Evolutionary conservation across 2,797 vertebrate genomes (phyloP).

Genomic region (Tragopan temminckii): DNA sequence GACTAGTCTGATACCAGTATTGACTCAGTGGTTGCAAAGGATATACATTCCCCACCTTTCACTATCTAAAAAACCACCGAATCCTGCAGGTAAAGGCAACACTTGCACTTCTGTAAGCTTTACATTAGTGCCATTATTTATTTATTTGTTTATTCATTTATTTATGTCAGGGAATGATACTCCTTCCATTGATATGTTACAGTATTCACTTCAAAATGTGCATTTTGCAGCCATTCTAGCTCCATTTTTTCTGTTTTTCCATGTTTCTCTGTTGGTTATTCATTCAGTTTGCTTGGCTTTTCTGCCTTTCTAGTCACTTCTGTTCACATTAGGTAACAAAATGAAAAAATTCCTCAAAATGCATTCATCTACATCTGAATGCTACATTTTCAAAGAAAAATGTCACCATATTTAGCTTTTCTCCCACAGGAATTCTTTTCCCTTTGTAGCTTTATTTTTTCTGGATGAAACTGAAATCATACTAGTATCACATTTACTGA

Average conservation of each 20-base stretch:
- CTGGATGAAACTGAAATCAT: not conserved
- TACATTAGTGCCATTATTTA: not conserved
- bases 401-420: not conserved
- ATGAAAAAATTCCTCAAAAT: not conserved
- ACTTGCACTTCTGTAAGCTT: not conserved
- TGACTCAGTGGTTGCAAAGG: not conserved
- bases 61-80: not conserved
- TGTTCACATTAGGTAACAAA: not conserved
- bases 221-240: not conserved
- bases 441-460: not conserved
- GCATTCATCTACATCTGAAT: not conserved
- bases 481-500: not conserved
- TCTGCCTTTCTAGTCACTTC: not conserved
- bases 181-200: not conserved
- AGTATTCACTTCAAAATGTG: slow-evolving; percentile 27
- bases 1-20: not conserved
- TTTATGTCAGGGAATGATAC: not conserved
- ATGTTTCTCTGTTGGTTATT: not conserved
- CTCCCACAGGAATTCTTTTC: not conserved
- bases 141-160: not conserved
- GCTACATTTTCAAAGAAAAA: not conserved
- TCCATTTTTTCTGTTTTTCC: not conserved
- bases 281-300: slow-evolving; percentile 7
- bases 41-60: not conserved
- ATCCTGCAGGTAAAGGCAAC: not conserved